Evolutionary conservation across 35 echinoderm and acorn worm genomes (phyloP), one percentile per base, ranked within the genome.

Genomic region (Amphiura filiformis): DNA sequence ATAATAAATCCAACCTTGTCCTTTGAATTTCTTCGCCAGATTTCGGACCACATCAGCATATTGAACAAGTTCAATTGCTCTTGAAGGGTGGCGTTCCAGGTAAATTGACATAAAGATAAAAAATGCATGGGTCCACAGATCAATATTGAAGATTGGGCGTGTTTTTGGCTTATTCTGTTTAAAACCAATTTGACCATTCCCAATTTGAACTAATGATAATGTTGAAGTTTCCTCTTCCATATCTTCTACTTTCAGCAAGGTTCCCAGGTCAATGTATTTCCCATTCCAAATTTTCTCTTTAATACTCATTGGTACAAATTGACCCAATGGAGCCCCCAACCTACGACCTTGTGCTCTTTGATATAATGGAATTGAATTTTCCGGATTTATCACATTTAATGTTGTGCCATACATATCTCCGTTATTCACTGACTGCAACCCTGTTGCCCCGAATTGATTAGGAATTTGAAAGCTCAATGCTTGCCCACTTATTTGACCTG

Each of bases 81-180:
- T 36, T 4, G 35, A 9, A 9, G 34, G 34, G 39, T 89, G 87
- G 13, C 79, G 78, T 33, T 38, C 52, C 1, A 47, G 15, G 34
- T 65, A 89, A 35, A 89, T 37, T 13, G 78, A 31, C n/a, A 75
- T 20, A 75, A 75, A 89, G 0, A 81, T 31, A 11, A 81, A 77
- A 76, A 89, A 47, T 0, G 87, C 49, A 18, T 34, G 39, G 17
- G 87, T 81, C 78, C 76, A 88, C 12, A 80, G 76, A 18, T 88
- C 44, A 34, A 88, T 88, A 52, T 52, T 52, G 44, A 52, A 52
- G 20, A 52, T 52, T 52, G 44, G 44, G 20, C 44, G 44, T 52
- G 44, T 20, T 11, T 20, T 7, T 7, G 44, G 44, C 44, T 52
- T 52, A 52, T 52, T 52, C 20, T 52, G 44, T 52, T 52, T 52